phyloP scores from a whole-genome alignment of 2,797 vertebrate species.

The Tokudaia muenninki region DNA sequence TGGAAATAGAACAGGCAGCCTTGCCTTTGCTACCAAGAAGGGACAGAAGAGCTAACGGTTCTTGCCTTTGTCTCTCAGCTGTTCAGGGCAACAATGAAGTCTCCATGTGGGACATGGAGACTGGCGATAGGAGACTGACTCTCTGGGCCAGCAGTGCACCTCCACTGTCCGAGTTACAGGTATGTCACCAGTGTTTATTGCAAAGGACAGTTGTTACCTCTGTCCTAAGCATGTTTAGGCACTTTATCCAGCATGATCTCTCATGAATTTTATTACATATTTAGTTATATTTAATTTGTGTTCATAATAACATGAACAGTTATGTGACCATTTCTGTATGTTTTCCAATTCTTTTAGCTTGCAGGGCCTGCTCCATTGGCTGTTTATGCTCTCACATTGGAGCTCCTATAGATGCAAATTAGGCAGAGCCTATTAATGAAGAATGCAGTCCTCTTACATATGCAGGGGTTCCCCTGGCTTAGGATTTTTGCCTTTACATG shows the following conservation, averaged over 20 bases:
- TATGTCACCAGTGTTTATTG: slow-evolving; percentile 82
- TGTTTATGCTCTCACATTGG: not conserved
- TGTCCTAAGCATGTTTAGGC: not conserved
- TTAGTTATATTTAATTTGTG: not conserved
- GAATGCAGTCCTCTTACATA: not conserved
- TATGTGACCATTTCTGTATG: not conserved
- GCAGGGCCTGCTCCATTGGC: not conserved
- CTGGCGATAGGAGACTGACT: slow-evolving; percentile 96
- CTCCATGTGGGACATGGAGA: slow-evolving; percentile 99
- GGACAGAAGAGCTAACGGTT: not conserved
- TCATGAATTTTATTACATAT: not conserved
- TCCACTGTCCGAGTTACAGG: slow-evolving; percentile 97
- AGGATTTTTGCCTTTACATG: not conserved
- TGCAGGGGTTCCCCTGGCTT: not conserved
- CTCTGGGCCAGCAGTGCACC: slow-evolving; percentile 97
- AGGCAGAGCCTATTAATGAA: not conserved
- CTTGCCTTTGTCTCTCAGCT: slow-evolving; percentile 88
- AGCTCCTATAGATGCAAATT: not conserved
- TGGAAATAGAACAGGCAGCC: not conserved
- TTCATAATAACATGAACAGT: not conserved
- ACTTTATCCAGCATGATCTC: not conserved
- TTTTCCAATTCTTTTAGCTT: not conserved
- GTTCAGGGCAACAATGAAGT: slow-evolving; percentile 99
- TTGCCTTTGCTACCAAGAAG: not conserved
- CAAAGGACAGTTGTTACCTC: not conserved